Conservation (phyloP, 2,113 vertebrate species). For the Crotalus viridis region DNA sequence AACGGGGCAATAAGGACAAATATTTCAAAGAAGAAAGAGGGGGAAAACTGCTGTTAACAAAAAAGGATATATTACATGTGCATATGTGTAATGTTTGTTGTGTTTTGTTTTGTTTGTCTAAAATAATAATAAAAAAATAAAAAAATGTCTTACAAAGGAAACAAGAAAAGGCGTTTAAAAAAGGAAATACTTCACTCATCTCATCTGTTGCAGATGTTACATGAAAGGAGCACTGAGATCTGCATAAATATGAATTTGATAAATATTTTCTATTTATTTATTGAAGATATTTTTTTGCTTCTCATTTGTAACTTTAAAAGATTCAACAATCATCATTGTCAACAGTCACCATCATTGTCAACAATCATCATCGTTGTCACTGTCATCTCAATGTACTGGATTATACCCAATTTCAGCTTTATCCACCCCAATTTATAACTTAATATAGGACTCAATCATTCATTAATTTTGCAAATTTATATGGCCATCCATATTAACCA, state of each 20-base stretch:
- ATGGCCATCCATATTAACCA: neutral
- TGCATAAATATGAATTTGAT: neutral
- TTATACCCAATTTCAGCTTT: neutral
- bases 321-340: neutral
- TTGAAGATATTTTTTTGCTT: neutral
- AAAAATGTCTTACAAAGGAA: neutral
- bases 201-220: neutral
- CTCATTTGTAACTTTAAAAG: neutral
- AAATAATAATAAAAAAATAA: no score
- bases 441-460: neutral
- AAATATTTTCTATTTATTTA: neutral
- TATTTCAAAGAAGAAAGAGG: no score
- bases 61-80: no score
- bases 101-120: no score
- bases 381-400: neutral
- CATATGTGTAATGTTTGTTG: no score
- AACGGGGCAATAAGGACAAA: no score
- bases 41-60: no score
- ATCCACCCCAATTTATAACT: neutral
- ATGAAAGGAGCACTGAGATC: neutral
- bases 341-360: no score
- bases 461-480: neutral
- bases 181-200: neutral
- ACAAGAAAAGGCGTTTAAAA: neutral
- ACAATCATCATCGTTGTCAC: neutral